phyloP scores from a whole-genome alignment of 2,113 vertebrate species.

The Lethenteron reissneri region DNA sequence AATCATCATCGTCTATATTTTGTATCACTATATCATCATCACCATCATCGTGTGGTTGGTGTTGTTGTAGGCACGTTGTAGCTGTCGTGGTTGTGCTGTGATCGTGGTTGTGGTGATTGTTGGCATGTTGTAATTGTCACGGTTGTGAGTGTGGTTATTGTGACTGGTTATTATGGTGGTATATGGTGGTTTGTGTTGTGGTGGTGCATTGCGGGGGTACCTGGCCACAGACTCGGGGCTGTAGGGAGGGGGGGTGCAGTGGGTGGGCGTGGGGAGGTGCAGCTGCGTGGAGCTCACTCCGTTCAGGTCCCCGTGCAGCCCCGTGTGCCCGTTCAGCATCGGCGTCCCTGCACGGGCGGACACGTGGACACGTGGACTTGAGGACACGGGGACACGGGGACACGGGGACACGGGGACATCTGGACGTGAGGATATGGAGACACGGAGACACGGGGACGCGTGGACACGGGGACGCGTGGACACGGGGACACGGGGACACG shows the following conservation, averaged over 20 bases:
- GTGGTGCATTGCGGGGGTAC: constrained; percentile 11
- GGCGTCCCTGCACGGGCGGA: constrained; percentile 17
- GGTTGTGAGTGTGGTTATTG: too few species aligned
- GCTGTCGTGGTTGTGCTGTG: too few species aligned
- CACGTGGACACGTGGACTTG: neutral
- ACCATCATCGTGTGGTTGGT: too few species aligned
- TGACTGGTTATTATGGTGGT: too few species aligned
- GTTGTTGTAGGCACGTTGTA: too few species aligned
- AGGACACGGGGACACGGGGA: neutral
- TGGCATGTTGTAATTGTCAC: too few species aligned
- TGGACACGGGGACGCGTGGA: neutral
- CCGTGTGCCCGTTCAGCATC: constrained; percentile 86
- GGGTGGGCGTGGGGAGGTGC: constrained; percentile 71
- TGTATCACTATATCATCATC: too few species aligned
- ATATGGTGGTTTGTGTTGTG: neutral
- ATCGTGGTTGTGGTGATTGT: too few species aligned
- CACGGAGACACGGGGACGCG: neutral
- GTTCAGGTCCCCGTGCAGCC: constrained; percentile 84
- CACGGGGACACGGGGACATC: neutral
- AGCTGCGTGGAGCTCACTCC: constrained; percentile 83
- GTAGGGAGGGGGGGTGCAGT: constrained; percentile 92
- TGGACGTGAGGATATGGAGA: neutral
- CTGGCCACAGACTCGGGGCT: constrained; percentile 96
- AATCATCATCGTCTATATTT: too few species aligned
- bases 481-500: neutral